Conservation (phyloP, 2,113 vertebrate genomes). For the Furnarius figulus region DNA sequence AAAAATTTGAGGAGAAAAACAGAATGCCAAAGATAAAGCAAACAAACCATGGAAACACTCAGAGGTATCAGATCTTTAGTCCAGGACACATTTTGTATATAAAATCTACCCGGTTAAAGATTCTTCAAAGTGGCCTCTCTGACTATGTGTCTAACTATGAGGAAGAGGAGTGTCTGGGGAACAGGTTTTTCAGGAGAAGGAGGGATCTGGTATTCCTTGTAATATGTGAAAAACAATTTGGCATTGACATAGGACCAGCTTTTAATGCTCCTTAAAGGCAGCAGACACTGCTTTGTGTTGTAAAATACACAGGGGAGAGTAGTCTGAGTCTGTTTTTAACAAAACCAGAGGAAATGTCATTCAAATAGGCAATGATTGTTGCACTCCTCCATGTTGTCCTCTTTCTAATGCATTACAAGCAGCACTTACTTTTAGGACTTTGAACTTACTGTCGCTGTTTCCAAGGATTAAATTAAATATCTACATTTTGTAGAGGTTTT, state of each 20-base stretch:
- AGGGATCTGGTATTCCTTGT: not conserved
- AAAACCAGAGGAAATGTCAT: not conserved
- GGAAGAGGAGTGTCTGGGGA: conserved; percentile 27
- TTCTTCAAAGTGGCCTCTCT: not conserved
- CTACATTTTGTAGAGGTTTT: not conserved
- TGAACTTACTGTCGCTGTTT: not conserved
- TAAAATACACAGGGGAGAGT: not conserved
- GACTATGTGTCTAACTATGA: not conserved
- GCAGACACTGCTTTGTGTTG: not conserved
- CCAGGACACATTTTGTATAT: not conserved
- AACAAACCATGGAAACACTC: not conserved
- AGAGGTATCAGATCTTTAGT: not conserved
- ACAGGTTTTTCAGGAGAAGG: conserved; percentile 49
- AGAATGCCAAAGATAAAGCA: not conserved
- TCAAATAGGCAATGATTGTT: not conserved
- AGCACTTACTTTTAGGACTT: not conserved
- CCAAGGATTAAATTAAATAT: not conserved
- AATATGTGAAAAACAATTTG: not conserved
- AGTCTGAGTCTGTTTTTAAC: not conserved
- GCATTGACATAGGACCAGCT: not conserved
- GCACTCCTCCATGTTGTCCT: not conserved
- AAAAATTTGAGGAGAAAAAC: not conserved
- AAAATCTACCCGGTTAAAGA: not conserved
- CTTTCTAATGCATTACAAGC: not conserved
- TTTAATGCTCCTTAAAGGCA: not conserved